phyloP scores from a whole-genome alignment of 2,113 vertebrate genomes.

The pig (Sus scrofa) region T2T-Sscrofa CM000812.6:184076001-184076500 shows the following conservation, averaged over 20 bases:
- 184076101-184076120: slow-evolving; percentile 60
- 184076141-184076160: slow-evolving; percentile 65
- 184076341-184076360: neutral
- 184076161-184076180: slow-evolving; percentile 26
- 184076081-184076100: slow-evolving; percentile 35
- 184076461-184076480: slow-evolving; percentile 37
- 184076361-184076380: slow-evolving; percentile 45
- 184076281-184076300: slow-evolving; percentile 73
- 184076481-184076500: neutral
- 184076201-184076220: slow-evolving; percentile 59
- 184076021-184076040: slow-evolving; percentile 66
- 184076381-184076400: slow-evolving; percentile 59
- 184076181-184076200: slow-evolving; percentile 65
- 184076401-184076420: neutral
- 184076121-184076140: neutral
- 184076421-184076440: neutral
- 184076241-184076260: slow-evolving; percentile 44
- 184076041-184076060: slow-evolving; percentile 30
- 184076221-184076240: slow-evolving; percentile 71
- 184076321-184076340: slow-evolving; percentile 53
- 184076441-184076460: neutral
- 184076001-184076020: neutral
- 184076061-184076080: slow-evolving; percentile 51
- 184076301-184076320: slow-evolving; percentile 59
- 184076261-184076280: slow-evolving; percentile 63